A percentile compares a stretch with the other conserved stretches of the same genome.
phyloP scores from a whole-genome alignment of 1,140 invertebrate species.

The Metopolophium dirhodum region DNA sequence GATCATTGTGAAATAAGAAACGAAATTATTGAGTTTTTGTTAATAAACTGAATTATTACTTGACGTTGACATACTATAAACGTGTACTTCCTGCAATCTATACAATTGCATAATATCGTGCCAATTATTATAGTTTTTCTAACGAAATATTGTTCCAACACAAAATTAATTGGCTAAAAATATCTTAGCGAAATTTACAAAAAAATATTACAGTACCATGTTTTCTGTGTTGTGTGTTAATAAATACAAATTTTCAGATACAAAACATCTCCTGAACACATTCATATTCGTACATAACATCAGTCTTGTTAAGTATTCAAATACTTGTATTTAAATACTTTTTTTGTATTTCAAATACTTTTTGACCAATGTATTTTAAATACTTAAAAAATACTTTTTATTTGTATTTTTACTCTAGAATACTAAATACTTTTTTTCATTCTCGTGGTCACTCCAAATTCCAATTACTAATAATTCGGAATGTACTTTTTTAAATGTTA shows the following conservation, averaged over 20 bases:
- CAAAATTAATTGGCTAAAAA: not conserved
- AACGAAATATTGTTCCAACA: not conserved
- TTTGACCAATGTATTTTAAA: too few species aligned
- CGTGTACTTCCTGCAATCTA: not conserved
- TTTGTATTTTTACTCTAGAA: too few species aligned
- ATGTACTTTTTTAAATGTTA: too few species aligned
- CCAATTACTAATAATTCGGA: too few species aligned
- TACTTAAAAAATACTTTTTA: too few species aligned
- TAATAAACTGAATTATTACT: constrained; percentile 27
- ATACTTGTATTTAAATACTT: too few species aligned
- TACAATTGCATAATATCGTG: not conserved
- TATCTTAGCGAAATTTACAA: not conserved
- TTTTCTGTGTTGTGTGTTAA: not conserved
- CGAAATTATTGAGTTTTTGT: not conserved
- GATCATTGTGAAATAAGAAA: constrained; percentile 34
- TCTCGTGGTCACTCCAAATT: too few species aligned
- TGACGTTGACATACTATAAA: not conserved
- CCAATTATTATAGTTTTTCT: not conserved
- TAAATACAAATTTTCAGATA: not conserved
- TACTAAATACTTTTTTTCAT: too few species aligned
- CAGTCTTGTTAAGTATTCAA: too few species aligned
- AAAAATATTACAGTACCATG: not conserved
- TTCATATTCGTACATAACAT: not conserved
- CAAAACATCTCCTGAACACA: not conserved
- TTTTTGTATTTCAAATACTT: too few species aligned